These are phyloP conservation scores for Galbula dea DNA, from an alignment of 2,113 vertebrate species.

Conservation along the genomic window DNA sequence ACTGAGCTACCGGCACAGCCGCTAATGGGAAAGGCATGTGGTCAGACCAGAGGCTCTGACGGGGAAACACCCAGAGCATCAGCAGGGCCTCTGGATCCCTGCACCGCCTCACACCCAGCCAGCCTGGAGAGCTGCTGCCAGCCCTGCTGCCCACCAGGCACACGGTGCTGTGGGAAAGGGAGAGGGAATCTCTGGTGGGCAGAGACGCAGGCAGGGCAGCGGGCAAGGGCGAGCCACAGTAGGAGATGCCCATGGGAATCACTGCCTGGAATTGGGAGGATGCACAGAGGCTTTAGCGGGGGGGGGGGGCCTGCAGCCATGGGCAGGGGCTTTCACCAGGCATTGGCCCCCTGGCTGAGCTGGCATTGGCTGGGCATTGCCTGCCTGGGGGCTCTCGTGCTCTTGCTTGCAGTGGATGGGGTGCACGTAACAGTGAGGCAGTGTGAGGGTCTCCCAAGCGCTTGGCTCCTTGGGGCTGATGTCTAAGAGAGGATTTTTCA, in stretches of 20 bases:
- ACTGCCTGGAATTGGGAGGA: neutral
- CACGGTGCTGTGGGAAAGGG: too few species aligned
- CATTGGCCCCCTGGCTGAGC: rapidly evolving
- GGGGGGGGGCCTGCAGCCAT: neutral
- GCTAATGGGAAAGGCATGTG: constrained; percentile 53
- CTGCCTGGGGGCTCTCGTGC: neutral
- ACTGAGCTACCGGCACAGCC: neutral
- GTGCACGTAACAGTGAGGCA: rapidly evolving
- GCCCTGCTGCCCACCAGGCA: neutral
- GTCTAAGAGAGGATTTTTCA: neutral
- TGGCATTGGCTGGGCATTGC: rapidly evolving
- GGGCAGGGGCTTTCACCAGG: neutral
- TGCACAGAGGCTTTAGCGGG: neutral
- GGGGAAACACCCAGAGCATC: constrained; percentile 47
- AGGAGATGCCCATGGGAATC: neutral
- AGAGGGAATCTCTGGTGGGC: neutral
- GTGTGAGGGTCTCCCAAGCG: rapidly evolving
- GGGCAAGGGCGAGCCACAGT: neutral
- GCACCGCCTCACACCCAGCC: neutral
- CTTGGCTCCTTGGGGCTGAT: neutral
- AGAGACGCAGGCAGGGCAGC: neutral
- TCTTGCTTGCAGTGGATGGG: rapidly evolving
- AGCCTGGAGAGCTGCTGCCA: neutral
- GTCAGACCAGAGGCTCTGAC: constrained; percentile 25
- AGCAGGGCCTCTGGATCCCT: neutral